phyloP scores from a whole-genome alignment of 1,140 invertebrate species.

The Ips typographus region DNA sequence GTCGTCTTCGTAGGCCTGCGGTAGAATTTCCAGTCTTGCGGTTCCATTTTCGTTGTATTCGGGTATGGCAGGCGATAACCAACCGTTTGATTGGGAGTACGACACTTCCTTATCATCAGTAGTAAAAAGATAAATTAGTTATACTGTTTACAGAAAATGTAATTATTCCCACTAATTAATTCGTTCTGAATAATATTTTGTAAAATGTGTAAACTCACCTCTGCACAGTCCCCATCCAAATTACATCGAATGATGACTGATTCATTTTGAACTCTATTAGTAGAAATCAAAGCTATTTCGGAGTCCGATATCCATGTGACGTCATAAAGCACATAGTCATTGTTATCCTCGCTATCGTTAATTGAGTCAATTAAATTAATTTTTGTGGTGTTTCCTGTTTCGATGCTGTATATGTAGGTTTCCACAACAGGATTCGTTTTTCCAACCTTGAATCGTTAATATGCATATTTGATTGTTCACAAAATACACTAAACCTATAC shows the following conservation, averaged over 20 bases:
- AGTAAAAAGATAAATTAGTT: neutral
- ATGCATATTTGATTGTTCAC: neutral
- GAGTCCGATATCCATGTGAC: conserved; percentile 69
- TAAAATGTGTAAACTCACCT: conserved; percentile 14
- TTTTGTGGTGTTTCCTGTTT: conserved; percentile 32
- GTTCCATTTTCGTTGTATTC: conserved; percentile 60
- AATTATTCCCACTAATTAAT: no score
- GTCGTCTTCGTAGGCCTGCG: conserved; percentile 59
- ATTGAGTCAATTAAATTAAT: conserved; percentile 33
- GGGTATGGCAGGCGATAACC: conserved; percentile 66
- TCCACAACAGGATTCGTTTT: conserved; percentile 72
- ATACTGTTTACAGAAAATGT: no score
- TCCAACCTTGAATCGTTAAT: conserved; percentile 61
- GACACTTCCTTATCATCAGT: conserved; percentile 36
- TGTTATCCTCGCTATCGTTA: conserved; percentile 28
- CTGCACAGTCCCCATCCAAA: conserved; percentile 29
- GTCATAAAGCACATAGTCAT: conserved; percentile 39
- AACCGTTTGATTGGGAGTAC: conserved; percentile 58
- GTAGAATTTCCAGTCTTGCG: conserved; percentile 55
- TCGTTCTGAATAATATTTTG: neutral
- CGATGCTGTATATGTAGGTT: conserved; percentile 57
- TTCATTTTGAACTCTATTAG: conserved; percentile 82
- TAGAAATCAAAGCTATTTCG: conserved; percentile 74
- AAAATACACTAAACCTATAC: conserved; percentile 53
- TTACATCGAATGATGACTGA: conserved; percentile 45